phyloP scores from a whole-genome alignment of 2,888 invertebrate species.

The Agrotis clavis region DNA sequence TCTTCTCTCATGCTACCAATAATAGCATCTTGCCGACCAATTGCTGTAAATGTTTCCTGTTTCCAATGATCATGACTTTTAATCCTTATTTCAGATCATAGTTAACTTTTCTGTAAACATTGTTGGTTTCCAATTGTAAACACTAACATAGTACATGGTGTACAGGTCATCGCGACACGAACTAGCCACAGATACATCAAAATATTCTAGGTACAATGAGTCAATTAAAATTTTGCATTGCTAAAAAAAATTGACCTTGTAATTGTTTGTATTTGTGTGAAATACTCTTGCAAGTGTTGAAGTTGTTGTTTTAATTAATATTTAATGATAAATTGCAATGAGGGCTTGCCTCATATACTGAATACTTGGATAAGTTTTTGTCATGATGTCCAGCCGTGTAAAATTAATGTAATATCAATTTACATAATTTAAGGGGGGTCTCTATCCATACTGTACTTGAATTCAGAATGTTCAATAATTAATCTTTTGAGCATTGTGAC shows the following conservation, averaged over 20 bases:
- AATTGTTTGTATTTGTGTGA: no score
- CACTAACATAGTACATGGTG: conserved; percentile 11
- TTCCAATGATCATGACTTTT: conserved; percentile 4
- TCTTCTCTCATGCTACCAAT: not conserved
- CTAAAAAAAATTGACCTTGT: no score
- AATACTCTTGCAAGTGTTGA: no score
- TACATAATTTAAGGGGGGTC: conserved; percentile 30
- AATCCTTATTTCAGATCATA: conserved; percentile 13
- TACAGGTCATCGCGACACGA: no score
- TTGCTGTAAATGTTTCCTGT: conserved; percentile 1
- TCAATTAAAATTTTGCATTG: no score
- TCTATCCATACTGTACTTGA: conserved; percentile 51
- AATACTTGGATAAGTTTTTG: no score
- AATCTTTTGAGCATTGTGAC: not conserved
- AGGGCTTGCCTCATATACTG: no score
- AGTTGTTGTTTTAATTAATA: no score
- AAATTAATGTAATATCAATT: not conserved
- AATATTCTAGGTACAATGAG: no score
- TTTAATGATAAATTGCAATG: no score
- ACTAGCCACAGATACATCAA: no score
- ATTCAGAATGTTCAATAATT: conserved; percentile 40
- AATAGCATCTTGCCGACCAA: not conserved
- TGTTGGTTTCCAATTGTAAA: conserved; percentile 25
- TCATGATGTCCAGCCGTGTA: not conserved
- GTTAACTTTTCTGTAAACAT: conserved; percentile 1